Conservation (phyloP, 2,113 vertebrate species). For the Nesoenas mayeri region DNA sequence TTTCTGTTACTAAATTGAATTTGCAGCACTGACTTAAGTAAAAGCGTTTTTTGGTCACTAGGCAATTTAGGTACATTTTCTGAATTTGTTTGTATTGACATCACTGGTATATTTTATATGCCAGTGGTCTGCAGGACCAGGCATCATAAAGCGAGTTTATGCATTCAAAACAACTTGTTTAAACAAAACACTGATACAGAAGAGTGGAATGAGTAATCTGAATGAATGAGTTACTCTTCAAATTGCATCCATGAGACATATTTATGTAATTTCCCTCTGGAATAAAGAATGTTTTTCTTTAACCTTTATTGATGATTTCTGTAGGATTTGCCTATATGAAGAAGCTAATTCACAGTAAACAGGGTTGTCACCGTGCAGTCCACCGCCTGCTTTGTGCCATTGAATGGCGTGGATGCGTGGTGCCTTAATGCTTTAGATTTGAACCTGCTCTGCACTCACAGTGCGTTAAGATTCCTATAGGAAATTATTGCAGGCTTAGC, state of each 20-base stretch:
- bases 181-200: not conserved
- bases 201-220: not conserved
- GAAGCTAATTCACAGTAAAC: not conserved
- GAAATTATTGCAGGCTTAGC: not conserved
- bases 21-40: conserved; percentile 29
- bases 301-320: not conserved
- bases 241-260: not conserved
- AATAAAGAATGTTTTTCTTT: not conserved
- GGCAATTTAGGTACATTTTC: not conserved
- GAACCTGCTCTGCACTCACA: not conserved
- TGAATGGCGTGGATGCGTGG: not conserved
- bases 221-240: not conserved
- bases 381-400: not conserved
- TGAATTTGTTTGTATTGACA: not conserved
- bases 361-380: not conserved
- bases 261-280: not conserved
- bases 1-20: not conserved
- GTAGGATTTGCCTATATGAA: not conserved
- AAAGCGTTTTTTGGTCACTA: conserved; percentile 3
- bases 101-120: not conserved
- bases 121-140: not conserved
- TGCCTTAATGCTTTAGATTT: not conserved
- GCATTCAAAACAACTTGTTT: not conserved
- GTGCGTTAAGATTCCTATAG: not conserved
- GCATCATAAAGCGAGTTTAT: not conserved